Evolutionary conservation across 2,888 invertebrate species (phyloP).

Genomic region (Oeneis ivallda): DNA sequence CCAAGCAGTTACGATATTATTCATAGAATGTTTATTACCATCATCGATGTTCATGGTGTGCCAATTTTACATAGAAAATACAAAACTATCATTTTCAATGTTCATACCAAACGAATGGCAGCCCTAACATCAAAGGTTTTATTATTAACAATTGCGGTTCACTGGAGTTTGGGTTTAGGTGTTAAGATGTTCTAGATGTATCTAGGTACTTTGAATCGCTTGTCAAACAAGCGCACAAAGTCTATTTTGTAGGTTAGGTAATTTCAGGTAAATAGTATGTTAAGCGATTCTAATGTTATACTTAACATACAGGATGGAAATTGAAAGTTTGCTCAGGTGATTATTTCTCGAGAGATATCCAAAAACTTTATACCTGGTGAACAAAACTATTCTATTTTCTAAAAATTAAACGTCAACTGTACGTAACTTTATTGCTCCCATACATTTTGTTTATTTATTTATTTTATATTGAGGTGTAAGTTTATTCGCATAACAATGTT

Average conservation of each 20-base stretch:
- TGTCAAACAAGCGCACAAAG: conserved; percentile 78
- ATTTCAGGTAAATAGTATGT: conserved; percentile 57
- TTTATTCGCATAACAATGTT: conserved; percentile 82
- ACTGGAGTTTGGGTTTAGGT: conserved; percentile 34
- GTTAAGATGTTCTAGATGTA: conserved; percentile 48
- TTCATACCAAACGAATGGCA: conserved; percentile 7
- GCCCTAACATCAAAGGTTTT: not conserved
- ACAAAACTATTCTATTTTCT: too few relatives aligned
- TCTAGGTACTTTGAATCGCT: conserved; percentile 64
- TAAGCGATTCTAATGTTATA: conserved; percentile 57
- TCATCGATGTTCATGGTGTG: not conserved
- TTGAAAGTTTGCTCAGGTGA: too few relatives aligned
- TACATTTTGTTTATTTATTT: too few relatives aligned
- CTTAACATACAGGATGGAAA: conserved; percentile 19
- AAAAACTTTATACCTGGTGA: too few relatives aligned
- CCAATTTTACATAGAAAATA: conserved; percentile 3
- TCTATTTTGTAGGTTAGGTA: conserved; percentile 49
- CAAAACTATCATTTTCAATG: not conserved
- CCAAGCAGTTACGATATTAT: not conserved
- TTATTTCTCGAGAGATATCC: too few relatives aligned
- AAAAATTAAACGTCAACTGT: too few relatives aligned
- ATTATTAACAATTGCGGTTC: conserved; percentile 11
- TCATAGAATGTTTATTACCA: not conserved
- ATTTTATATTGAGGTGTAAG: conserved; percentile 82
- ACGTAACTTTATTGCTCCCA: too few relatives aligned